Evolutionary conservation across 1,140 invertebrate genomes (phyloP).

Genomic region (Theocolax elegans): DNA sequence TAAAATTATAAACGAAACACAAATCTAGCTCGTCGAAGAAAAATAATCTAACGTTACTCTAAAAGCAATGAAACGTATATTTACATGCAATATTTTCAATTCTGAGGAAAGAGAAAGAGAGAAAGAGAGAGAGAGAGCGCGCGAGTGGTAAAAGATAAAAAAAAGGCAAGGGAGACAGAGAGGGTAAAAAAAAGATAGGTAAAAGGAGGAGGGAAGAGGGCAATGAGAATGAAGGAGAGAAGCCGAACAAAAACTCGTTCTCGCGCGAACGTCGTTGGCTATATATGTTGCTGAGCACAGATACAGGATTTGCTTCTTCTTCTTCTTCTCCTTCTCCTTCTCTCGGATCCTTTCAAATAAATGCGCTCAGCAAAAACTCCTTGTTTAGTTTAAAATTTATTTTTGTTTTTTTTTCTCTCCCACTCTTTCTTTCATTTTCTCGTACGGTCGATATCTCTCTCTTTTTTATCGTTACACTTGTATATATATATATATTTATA

Average conservation of each 20-base stretch:
- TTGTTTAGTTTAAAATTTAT: constrained; percentile 16
- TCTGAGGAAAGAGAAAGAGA: neutral
- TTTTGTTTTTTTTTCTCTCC: too few species aligned
- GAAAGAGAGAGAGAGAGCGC: neutral
- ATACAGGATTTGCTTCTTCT: constrained; percentile 25
- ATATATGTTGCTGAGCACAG: neutral
- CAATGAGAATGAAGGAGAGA: constrained; percentile 52
- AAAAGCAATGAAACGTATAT: neutral
- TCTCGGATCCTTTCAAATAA: constrained; percentile 25
- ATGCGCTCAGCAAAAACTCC: constrained; percentile 20
- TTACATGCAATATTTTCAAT: constrained; percentile 1
- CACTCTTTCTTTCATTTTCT: too few species aligned
- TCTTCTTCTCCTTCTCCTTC: too few species aligned
- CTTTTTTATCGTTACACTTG: too few species aligned
- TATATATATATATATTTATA: too few species aligned
- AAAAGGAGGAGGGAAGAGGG: constrained; percentile 25
- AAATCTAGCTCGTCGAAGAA: too few species aligned
- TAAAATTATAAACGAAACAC: too few species aligned
- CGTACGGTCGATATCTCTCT: too few species aligned
- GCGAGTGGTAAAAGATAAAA: neutral
- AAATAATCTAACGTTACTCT: too few species aligned
- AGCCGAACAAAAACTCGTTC: constrained; percentile 58
- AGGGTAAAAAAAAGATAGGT: constrained; percentile 17
- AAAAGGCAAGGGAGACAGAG: neutral
- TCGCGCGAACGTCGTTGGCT: constrained; percentile 34